Evolutionary conservation across 1,140 invertebrate species (phyloP), one percentile per base, ranked within the genome.

Genomic region (Drosophila fuyamai): DNA sequence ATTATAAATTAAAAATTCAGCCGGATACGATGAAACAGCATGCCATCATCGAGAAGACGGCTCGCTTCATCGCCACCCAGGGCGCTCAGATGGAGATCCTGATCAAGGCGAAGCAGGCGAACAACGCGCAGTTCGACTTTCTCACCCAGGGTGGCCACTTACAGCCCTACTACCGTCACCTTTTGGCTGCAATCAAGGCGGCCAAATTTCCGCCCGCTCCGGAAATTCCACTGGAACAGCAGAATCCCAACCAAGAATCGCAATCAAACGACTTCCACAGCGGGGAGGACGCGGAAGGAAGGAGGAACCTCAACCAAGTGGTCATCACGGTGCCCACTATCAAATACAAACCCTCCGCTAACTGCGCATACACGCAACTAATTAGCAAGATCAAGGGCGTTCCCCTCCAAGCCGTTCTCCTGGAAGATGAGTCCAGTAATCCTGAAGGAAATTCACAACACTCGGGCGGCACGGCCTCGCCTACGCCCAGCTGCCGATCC

Each of bases 21-120:
- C 98, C 98, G n/a, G 95, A 96, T 74, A 97, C 96, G 6, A 95
- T 96, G 82, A 99, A 99, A 91, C 94, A 97, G 76, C 97, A 99
- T 93, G 96, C 97, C 5, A 97, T 99, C 56, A 99, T 99, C 86
- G 97, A 98, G 91, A 99, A 98, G 93, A 99, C 99, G 0, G 98
- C 98, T 0, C 93, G 95, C 53, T 99, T 99, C 93, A 97, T 99
- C 72, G 96, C 96, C 66, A 94, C 95, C 46, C 98, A 99, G 92
- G 98, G 98, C 0, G 94, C 95, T 35, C 99, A 99, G 93, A 99
- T 99, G 98, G 98, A 99, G 93, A 99, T 99, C 57, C 94, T 99
- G 0, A 96, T 99, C 59, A 99, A 99, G 93, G 97, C 98, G 8
- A 99, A 99, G 93, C 99, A 99, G 93, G 94, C 97, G 0, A 95